Evolutionary conservation across 2,888 invertebrate genomes (phyloP).

Genomic region (Clistopyga incitator): DNA sequence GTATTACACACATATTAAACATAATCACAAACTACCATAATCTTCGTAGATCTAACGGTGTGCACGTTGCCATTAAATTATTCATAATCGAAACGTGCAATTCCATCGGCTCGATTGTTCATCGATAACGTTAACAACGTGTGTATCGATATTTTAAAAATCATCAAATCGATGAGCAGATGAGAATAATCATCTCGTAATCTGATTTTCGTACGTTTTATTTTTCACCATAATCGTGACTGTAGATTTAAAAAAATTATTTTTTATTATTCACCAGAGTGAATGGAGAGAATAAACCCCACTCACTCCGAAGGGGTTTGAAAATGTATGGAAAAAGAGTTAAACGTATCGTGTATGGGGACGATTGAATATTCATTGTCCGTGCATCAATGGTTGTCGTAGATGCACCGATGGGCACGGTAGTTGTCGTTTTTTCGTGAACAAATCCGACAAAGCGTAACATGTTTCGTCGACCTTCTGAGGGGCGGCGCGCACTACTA

Average conservation of each 20-base stretch:
- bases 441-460: background rate
- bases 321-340: too few relatives aligned
- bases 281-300: too few relatives aligned
- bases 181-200: too few relatives aligned
- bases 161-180: background rate
- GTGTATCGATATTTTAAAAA: background rate
- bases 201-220: too few relatives aligned
- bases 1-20: conserved; percentile 34
- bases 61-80: conserved; percentile 15
- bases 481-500: background rate
- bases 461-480: conserved; percentile 14
- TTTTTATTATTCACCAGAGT: too few relatives aligned
- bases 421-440: background rate
- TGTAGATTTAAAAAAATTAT: too few relatives aligned
- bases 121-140: background rate
- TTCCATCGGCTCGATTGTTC: background rate
- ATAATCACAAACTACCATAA: conserved; percentile 2
- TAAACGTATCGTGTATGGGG: background rate
- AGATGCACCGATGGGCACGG: background rate
- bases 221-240: too few relatives aligned
- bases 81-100: conserved; percentile 7
- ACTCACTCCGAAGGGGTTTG: too few relatives aligned
- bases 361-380: conserved; percentile 29
- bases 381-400: background rate
- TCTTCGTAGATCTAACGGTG: background rate